Conservation (phyloP, 2,888 invertebrate genomes). For the Lycophotia porphyrea region DNA sequence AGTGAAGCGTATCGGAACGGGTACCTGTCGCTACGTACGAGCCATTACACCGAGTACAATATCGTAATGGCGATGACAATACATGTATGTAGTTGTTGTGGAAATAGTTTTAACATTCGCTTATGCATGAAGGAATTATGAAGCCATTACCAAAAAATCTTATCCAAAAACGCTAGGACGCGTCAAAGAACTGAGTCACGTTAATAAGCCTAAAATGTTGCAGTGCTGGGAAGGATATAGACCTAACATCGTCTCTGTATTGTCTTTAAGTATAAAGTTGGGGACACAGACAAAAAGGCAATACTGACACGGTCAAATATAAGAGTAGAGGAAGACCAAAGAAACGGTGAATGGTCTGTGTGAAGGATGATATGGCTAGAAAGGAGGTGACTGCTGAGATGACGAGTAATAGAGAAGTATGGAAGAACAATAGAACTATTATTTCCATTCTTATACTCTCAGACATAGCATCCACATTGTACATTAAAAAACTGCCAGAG, state of each 20-base stretch:
- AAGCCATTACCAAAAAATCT: background rate
- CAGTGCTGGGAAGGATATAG: too few relatives aligned
- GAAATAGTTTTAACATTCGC: background rate
- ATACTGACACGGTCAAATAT: too few relatives aligned
- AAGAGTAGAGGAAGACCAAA: too few relatives aligned
- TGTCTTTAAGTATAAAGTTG: too few relatives aligned
- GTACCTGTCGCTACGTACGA: constrained; percentile 23
- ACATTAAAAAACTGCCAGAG: background rate
- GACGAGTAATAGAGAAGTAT: too few relatives aligned
- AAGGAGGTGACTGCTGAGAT: too few relatives aligned
- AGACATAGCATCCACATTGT: background rate
- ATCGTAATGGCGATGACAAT: constrained; percentile 32
- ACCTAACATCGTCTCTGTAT: too few relatives aligned
- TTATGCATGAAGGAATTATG: background rate
- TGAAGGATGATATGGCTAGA: too few relatives aligned
- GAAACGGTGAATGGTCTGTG: too few relatives aligned
- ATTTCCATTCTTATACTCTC: background rate
- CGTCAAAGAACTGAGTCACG: background rate
- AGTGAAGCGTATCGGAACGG: constrained; percentile 39
- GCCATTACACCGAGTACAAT: constrained; percentile 41
- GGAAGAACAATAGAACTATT: background rate
- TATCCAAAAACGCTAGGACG: background rate
- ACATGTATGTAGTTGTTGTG: background rate
- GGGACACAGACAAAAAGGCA: too few relatives aligned
- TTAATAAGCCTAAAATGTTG: too few relatives aligned